Conservation (phyloP, 2,113 vertebrate species). For the Melanocharis versteri region DNA sequence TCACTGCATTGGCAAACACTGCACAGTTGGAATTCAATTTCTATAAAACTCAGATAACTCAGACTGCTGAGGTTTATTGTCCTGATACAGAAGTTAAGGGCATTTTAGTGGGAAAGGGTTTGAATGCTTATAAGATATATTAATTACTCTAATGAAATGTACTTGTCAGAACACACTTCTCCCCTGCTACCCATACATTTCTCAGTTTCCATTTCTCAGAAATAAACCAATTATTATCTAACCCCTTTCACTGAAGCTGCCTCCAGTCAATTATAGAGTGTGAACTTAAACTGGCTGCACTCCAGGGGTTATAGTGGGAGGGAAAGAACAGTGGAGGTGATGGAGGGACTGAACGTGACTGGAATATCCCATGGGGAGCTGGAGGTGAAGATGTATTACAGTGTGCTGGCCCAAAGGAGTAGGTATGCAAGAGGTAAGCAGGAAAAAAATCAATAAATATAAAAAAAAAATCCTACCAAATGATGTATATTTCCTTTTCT, state of each 20-base stretch:
- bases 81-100: background rate
- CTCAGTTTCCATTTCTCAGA: background rate
- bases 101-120: background rate
- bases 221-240: background rate
- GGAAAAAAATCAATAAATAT: background rate
- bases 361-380: background rate
- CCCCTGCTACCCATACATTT: background rate
- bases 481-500: background rate
- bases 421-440: background rate
- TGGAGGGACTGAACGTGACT: background rate
- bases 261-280: background rate
- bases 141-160: background rate
- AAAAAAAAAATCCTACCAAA: background rate
- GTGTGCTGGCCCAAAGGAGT: background rate
- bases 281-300: background rate
- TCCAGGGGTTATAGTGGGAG: background rate
- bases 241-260: background rate
- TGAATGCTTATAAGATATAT: background rate
- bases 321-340: background rate
- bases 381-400: background rate
- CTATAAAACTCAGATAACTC: background rate
- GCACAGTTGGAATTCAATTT: background rate
- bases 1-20: background rate
- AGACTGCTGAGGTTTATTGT: background rate
- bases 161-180: background rate